Base-by-base conservation (phyloP, 2,888 invertebrate species). In the Orgyia antiqua region DNA sequence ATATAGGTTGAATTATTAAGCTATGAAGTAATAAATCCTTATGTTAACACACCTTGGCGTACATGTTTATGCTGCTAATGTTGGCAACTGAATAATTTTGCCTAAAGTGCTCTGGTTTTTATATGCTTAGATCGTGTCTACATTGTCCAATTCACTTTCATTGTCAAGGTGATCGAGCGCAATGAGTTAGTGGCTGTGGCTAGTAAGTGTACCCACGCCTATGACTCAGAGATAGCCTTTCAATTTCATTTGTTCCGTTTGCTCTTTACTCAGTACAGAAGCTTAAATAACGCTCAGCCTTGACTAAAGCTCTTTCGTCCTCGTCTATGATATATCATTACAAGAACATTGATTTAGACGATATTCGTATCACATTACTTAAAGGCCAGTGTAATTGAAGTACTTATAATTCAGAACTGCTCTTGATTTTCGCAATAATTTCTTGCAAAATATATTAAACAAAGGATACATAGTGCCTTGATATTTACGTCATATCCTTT, bases 51-150 rank as follows among this genome's bases (percentile, higher is more conserved):
- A 86, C 84, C 84, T 86, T 86, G 58, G 86, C 78, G 84, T 75
- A 86, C 86, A 86, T 86, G 84, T 83, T 84, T 74, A 62, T 77
- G 63, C 67, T 70, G 64, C 60, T 71, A 72, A 65, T 63, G 79
- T 74, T 80, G 84, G 83, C 51, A 83, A 84, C 84, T 84, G 84
- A 86, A 83, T 86, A 84, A 74, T 82, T 71, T 77, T 55, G 56
- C 53, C 51, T 63, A 64, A 56, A 65, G 65, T 75, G 77, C 78
- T 70, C 72, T 56, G 67, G 78, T 84, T 83, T 86, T 79, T 86
- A 86, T 86, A 84, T 66, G 50, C 57, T 61, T 63, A 66, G 58
- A 60, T 59, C 57, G 59, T 51, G 58, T 58, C 54, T 57, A 61
- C 58, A 68, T 53, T 68, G 68, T 68, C 66, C 74, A 68, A 63